These are phyloP conservation scores for Centroberyx gerrardi DNA, from an alignment of 2,797 vertebrate species.

Conservation along the genomic window DNA sequence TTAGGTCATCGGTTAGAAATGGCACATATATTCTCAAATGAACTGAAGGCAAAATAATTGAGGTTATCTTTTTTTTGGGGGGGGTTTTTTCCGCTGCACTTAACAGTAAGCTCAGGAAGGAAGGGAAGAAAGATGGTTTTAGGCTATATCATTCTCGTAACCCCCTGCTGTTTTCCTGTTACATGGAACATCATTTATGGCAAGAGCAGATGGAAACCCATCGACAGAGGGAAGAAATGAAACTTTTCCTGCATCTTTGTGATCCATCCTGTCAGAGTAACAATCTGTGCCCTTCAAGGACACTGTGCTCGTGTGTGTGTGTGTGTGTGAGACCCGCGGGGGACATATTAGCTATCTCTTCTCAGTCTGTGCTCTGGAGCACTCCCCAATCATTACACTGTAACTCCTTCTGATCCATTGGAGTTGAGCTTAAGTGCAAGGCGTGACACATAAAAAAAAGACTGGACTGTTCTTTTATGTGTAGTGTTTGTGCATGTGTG, in stretches of 20 bases:
- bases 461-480: neutral
- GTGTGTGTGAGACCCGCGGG: neutral
- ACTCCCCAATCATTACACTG: constrained; percentile 20
- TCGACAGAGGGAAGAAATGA: constrained; percentile 49
- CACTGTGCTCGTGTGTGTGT: constrained; percentile 20
- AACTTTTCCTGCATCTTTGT: constrained; percentile 54
- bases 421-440: constrained; percentile 6
- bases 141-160: constrained; percentile 56
- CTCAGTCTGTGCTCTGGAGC: constrained; percentile 18
- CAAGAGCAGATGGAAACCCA: constrained; percentile 69
- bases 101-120: constrained; percentile 9
- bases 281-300: constrained; percentile 48
- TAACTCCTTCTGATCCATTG: constrained; percentile 27
- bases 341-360: constrained; percentile 24
- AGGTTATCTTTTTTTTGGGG: neutral
- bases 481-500: neutral
- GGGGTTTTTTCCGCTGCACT: neutral
- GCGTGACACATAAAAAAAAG: neutral
- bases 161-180: constrained; percentile 64
- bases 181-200: constrained; percentile 58
- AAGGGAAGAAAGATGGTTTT: constrained; percentile 47
- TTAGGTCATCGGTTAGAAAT: neutral
- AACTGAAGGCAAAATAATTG: neutral
- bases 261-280: constrained; percentile 48
- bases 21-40: neutral